Base-by-base conservation (phyloP, 2,888 invertebrate species). In the Agrotis clavis region DNA sequence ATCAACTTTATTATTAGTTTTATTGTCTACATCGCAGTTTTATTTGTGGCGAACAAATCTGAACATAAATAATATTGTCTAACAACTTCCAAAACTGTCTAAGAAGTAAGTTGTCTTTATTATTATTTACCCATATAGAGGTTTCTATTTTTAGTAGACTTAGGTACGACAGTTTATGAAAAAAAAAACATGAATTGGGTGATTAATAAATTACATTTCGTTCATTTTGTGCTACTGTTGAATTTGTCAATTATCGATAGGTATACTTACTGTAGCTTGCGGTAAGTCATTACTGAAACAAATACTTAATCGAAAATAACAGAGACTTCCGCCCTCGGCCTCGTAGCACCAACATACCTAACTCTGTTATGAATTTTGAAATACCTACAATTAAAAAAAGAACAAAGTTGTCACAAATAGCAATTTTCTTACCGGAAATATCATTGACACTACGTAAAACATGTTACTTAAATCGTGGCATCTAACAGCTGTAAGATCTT, bases 1-100 rank as follows among this genome's bases (percentile, higher is more conserved):
- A 74, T 67, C 50, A 54, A 77, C 25, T 80, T 73, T 81, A 67
- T 63, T 63, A 54, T 21, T 53, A 47, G 45, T 74, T 80, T 74
- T 63, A 67, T 80, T 53, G 63, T 59, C 30, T 66, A 62, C 21
- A 67, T 19, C 53, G 47, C 25, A 51, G 25, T 47, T 51, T 54
- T 61, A 79, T 61, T 51, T 61, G 50, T 48, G 4, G 45, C 14
- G 30, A 35, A 57, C 21, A 47, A 66, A 48, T 64, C 48, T 45
- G 50, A 54, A 35, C 21, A 53, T 47, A 21, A 57, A 45, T 21
- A 62, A 18, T 53, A 19, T 45, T 9, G 30, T 14, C 0, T 16
- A 56, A 30, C 30, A 57, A 47, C 18, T 72, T 57, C 19, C 13
- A 61, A 30, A 45, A 30, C 48, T 56, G 35, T 35, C 57, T 30